These are phyloP conservation scores for Leucoraja erinaceus DNA, from an alignment of 2,113 vertebrate species.

Conservation along the genomic window DNA sequence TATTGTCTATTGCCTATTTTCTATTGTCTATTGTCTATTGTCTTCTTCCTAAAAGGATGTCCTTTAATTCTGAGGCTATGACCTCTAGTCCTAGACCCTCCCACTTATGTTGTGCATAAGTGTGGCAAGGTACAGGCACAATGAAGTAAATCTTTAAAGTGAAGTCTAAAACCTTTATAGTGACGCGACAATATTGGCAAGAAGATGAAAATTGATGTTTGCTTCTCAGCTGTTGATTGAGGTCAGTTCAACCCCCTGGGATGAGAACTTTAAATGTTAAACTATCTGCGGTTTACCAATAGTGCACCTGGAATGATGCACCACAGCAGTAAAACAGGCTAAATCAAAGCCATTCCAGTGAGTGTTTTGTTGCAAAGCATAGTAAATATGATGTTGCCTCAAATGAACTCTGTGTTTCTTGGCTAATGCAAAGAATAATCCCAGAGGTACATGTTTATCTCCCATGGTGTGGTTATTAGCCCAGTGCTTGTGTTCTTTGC, in stretches of 20 bases:
- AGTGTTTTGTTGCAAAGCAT: slow-evolving; percentile 7
- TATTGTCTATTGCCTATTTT: too few relatives aligned
- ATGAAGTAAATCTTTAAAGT: too few relatives aligned
- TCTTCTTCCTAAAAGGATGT: too few relatives aligned
- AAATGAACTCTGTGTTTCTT: slow-evolving; percentile 27
- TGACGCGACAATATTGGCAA: background rate
- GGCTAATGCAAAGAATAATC: background rate
- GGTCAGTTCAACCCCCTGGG: background rate
- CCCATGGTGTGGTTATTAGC: background rate
- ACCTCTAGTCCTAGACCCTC: too few relatives aligned
- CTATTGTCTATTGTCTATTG: too few relatives aligned
- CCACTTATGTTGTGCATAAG: too few relatives aligned
- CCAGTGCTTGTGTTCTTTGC: background rate
- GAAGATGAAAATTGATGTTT: background rate
- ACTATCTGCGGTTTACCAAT: background rate
- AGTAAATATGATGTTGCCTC: background rate
- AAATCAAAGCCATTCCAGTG: background rate
- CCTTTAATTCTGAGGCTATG: too few relatives aligned
- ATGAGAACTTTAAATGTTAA: slow-evolving; percentile 11
- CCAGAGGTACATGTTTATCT: background rate
- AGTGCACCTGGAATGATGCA: background rate
- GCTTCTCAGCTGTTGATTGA: background rate
- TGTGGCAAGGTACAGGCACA: too few relatives aligned
- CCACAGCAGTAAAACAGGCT: background rate
- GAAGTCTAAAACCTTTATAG: background rate